Conservation (phyloP, 1,140 invertebrate genomes). For the Zaprionus nigranus region DNA sequence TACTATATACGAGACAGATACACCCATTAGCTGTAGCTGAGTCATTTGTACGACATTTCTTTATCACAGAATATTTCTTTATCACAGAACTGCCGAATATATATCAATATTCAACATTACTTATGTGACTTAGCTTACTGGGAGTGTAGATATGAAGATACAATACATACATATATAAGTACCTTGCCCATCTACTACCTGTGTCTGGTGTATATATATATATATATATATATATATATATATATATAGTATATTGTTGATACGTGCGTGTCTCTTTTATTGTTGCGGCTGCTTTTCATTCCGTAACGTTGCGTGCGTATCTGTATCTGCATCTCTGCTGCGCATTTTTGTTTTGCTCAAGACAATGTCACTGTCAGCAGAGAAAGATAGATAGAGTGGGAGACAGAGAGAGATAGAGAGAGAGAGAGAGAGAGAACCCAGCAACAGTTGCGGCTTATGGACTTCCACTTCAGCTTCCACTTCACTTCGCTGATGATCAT, state of each 20-base stretch:
- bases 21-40: not conserved
- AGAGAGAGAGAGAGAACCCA: not conserved
- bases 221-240: not conserved
- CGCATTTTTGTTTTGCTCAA: slow-evolving; percentile 4
- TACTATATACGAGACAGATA: not conserved
- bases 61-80: too few species aligned
- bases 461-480: slow-evolving; percentile 4
- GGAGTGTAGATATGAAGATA: not conserved
- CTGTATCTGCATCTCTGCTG: slow-evolving; percentile 9
- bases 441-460: slow-evolving; percentile 8
- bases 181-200: not conserved
- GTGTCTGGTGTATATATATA: not conserved
- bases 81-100: not conserved
- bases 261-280: slow-evolving; percentile 1
- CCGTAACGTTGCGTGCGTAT: slow-evolving; percentile 35
- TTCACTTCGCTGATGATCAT: slow-evolving; percentile 11
- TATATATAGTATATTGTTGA: not conserved
- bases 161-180: not conserved
- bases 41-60: not conserved
- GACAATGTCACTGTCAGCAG: slow-evolving; percentile 49
- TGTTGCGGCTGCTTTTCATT: not conserved
- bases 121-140: not conserved
- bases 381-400: not conserved
- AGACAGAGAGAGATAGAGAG: not conserved
- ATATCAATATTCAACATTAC: not conserved